A percentile compares a stretch with the other conserved stretches of the same genome.
Evolutionary conservation across 2,888 invertebrate genomes (phyloP).

Genomic region (Lymantria monacha): DNA sequence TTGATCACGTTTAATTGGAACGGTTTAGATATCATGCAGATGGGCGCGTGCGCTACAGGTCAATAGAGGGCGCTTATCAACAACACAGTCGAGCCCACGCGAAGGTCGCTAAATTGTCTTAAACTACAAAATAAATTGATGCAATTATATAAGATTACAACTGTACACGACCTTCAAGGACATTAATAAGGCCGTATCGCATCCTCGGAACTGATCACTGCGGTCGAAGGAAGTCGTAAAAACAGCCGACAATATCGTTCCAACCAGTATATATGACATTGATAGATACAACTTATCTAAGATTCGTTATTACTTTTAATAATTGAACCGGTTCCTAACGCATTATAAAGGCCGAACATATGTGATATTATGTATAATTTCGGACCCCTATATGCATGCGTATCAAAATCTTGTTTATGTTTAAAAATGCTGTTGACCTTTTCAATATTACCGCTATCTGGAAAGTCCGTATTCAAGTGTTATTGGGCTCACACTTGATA

Average conservation of each 20-base stretch:
- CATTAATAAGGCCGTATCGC: conserved; percentile 3
- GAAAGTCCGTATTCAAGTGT: too few relatives aligned
- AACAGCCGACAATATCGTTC: conserved; percentile 11
- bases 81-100: conserved; percentile 10
- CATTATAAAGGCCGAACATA: too few relatives aligned
- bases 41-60: conserved; percentile 9
- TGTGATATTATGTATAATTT: too few relatives aligned
- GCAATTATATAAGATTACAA: conserved; percentile 25
- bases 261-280: conserved; percentile 18
- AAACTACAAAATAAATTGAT: conserved; percentile 14
- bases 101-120: conserved; percentile 24
- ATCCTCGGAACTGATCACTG: conserved; percentile 3
- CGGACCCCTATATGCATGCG: too few relatives aligned
- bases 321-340: too few relatives aligned
- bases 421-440: too few relatives aligned
- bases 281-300: conserved; percentile 4
- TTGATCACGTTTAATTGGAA: background rate
- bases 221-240: conserved; percentile 20
- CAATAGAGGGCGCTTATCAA: conserved; percentile 3
- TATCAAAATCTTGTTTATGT: too few relatives aligned
- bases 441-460: too few relatives aligned
- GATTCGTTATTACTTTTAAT: background rate
- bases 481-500: too few relatives aligned
- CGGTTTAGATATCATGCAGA: background rate
- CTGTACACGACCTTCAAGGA: conserved; percentile 9